phyloP scores from a whole-genome alignment of 2,797 vertebrate species.

The Lagodon rhomboides region DNA sequence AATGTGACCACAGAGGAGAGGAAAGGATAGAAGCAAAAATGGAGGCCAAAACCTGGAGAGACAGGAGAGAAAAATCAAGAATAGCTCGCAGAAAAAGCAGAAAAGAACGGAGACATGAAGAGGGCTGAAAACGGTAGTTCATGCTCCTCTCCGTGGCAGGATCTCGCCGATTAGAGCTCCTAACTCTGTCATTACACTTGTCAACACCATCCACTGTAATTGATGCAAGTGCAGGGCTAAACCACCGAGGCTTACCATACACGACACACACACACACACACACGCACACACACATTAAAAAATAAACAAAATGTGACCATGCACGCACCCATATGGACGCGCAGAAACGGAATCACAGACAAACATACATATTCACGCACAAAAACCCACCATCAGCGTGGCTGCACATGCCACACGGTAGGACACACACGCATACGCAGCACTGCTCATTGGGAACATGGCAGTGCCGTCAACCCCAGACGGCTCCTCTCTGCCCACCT shows the following conservation, averaged over 20 bases:
- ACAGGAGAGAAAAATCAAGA: conserved; percentile 23
- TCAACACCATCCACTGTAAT: conserved; percentile 89
- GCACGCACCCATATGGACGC: conserved; percentile 55
- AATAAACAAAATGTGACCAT: conserved; percentile 48
- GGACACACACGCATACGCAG: conserved; percentile 15
- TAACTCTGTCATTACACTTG: conserved; percentile 93
- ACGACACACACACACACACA: conserved; percentile 11
- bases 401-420: conserved; percentile 56
- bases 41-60: conserved; percentile 19
- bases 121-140: conserved; percentile 51
- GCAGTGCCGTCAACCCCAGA: conserved; percentile 67
- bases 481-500: conserved; percentile 67
- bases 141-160: conserved; percentile 82
- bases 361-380: conserved; percentile 74
- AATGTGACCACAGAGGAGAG: conserved; percentile 79
- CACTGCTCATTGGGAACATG: conserved; percentile 61
- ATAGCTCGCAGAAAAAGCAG: conserved; percentile 18
- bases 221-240: conserved; percentile 88
- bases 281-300: conserved; percentile 25
- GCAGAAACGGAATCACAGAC: conserved; percentile 57
- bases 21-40: conserved; percentile 23
- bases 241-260: conserved; percentile 79
- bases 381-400: conserved; percentile 70
- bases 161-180: conserved; percentile 82
- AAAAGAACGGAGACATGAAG: conserved; percentile 32